Evolutionary conservation across 2,113 vertebrate species (phyloP).

Genomic region (Calyptomena viridis): DNA sequence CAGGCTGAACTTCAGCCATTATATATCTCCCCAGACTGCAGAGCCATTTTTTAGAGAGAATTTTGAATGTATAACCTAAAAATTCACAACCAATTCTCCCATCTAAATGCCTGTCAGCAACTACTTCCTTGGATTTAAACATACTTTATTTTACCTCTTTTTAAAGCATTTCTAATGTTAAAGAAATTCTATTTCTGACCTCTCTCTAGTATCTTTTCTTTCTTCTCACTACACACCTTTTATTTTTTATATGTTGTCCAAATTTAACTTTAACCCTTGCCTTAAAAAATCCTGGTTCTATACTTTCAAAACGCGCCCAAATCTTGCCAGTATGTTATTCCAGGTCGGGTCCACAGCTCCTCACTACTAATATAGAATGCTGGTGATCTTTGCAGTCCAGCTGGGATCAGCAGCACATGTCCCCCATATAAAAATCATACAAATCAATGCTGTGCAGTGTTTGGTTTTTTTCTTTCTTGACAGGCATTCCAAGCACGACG

Average conservation of each 20-base stretch:
- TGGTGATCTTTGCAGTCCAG: not conserved
- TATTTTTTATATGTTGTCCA: not conserved
- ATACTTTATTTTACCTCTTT: not conserved
- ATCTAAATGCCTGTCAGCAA: not conserved
- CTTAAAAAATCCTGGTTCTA: not conserved
- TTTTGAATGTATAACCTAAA: not conserved
- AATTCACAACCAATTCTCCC: not conserved
- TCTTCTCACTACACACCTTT: not conserved
- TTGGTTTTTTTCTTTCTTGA: not conserved
- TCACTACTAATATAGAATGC: not conserved
- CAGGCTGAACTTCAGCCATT: not conserved
- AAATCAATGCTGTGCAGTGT: not conserved
- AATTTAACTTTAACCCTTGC: not conserved
- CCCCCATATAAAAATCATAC: not conserved
- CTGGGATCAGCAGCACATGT: not conserved
- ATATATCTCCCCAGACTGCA: not conserved
- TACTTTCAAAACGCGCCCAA: not conserved
- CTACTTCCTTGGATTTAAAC: not conserved
- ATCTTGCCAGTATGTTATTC: not conserved
- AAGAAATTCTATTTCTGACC: not conserved
- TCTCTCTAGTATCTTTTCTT: not conserved
- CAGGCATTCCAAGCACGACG: not conserved
- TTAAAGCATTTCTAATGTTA: not conserved
- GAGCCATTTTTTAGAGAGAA: not conserved
- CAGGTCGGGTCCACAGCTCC: not conserved